Percentiles rank a stretch among this genome's conserved stretches.
Evolutionary conservation across 2,888 invertebrate species (phyloP).

Genomic region (Idaea aversata): DNA sequence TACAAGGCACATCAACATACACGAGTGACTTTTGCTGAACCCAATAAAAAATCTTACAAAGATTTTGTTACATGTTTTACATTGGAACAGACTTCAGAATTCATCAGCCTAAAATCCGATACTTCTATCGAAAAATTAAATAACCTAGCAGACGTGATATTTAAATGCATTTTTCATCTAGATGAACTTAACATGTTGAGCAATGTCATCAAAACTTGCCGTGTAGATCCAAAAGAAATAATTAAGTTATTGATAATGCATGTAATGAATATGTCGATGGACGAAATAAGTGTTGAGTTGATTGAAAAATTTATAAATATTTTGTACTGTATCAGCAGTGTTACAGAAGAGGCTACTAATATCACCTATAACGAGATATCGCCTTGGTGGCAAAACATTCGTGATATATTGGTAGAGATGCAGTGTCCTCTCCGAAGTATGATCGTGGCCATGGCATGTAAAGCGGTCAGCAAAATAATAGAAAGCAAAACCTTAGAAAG

Average conservation of each 20-base stretch:
- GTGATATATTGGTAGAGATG: conserved; percentile 86
- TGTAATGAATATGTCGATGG: conserved; percentile 84
- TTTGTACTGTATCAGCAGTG: conserved; percentile 83
- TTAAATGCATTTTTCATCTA: conserved; percentile 72
- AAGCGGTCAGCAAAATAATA: conserved; percentile 83
- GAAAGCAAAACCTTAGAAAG: conserved; percentile 65
- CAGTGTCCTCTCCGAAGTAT: conserved; percentile 88
- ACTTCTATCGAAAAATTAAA: conserved; percentile 51
- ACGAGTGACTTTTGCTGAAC: conserved; percentile 81
- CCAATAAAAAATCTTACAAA: conserved; percentile 67
- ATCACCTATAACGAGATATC: conserved; percentile 86
- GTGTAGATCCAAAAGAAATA: conserved; percentile 81
- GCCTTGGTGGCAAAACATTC: conserved; percentile 90
- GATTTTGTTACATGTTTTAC: conserved; percentile 81
- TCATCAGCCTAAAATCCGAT: conserved; percentile 51
- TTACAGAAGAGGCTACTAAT: conserved; percentile 80
- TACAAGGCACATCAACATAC: conserved; percentile 61
- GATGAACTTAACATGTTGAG: conserved; percentile 45
- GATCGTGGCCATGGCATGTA: conserved; percentile 90
- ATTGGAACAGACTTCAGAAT: conserved; percentile 54
- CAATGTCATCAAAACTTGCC: conserved; percentile 50
- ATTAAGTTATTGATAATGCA: conserved; percentile 85
- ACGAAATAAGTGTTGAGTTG: conserved; percentile 74
- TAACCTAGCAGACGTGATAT: conserved; percentile 55
- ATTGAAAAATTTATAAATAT: conserved; percentile 85